These are phyloP conservation scores for Drosophila meridionalis DNA, from an alignment of 2,888 invertebrate genomes.

Conservation along the genomic window DNA sequence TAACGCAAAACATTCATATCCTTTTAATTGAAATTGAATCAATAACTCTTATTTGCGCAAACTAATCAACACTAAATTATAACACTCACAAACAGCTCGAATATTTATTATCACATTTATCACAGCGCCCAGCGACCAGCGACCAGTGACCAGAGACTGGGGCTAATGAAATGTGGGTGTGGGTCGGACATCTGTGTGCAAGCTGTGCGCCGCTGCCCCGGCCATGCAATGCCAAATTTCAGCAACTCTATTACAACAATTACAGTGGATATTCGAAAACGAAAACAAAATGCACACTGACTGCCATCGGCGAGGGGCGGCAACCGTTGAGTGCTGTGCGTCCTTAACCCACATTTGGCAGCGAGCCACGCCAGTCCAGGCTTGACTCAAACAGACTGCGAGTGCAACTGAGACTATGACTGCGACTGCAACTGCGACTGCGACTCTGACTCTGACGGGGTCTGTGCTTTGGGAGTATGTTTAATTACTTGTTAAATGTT, in stretches of 20 bases:
- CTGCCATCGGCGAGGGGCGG: conserved; percentile 69
- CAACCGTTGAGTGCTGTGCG: conserved; percentile 64
- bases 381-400: conserved; percentile 22
- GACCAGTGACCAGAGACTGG: conserved; percentile 9
- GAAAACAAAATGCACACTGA: conserved; percentile 48
- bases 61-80: conserved; percentile 81
- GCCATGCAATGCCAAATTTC: conserved; percentile 67
- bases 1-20: conserved; percentile 73
- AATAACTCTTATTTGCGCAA: conserved; percentile 79
- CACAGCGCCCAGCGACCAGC: conserved; percentile 48
- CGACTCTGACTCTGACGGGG: conserved; percentile 1
- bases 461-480: conserved; percentile 59
- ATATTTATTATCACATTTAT: conserved; percentile 78
- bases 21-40: conserved; percentile 80
- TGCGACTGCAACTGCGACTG: background rate
- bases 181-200: conserved; percentile 61
- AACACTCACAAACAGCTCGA: conserved; percentile 76
- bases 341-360: conserved; percentile 72
- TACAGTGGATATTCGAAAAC: conserved; percentile 43
- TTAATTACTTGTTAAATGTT: conserved; percentile 80
- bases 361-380: conserved; percentile 51
- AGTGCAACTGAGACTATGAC: background rate
- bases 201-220: background rate
- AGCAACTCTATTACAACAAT: conserved; percentile 77
- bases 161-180: conserved; percentile 79